A percentile compares a stretch with the other conserved stretches of the same genome.
Conservation (phyloP, 2,797 vertebrate species). For the Pipistrellus pygmaeus region DNA sequence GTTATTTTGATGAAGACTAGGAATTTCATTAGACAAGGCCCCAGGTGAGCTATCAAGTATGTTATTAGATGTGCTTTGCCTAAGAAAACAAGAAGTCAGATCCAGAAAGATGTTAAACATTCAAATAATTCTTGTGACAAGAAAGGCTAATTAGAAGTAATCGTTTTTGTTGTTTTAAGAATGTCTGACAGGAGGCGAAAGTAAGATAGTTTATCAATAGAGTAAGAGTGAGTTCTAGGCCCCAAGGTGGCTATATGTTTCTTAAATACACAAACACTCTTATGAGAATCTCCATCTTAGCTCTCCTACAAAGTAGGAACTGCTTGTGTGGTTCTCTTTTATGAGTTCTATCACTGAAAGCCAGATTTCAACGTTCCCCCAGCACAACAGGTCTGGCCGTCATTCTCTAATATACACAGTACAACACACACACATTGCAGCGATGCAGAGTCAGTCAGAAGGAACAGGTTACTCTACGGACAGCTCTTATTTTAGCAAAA, state of each 20-base stretch:
- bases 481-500: slow-evolving; percentile 47
- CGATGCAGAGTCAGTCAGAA: background rate
- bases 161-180: slow-evolving; percentile 67
- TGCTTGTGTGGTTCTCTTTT: background rate
- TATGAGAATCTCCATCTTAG: background rate
- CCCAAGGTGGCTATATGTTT: background rate
- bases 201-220: slow-evolving; percentile 27
- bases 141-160: slow-evolving; percentile 73
- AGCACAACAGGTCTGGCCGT: background rate
- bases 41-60: slow-evolving; percentile 66
- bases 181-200: slow-evolving; percentile 65
- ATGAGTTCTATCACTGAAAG: background rate
- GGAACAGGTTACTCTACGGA: background rate
- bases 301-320: background rate
- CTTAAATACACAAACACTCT: background rate
- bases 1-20: slow-evolving; percentile 80
- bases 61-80: slow-evolving; percentile 71
- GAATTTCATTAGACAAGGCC: slow-evolving; percentile 78
- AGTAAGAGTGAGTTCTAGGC: slow-evolving; percentile 9
- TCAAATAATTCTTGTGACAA: slow-evolving; percentile 79
- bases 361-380: background rate
- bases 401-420: background rate
- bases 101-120: slow-evolving; percentile 64
- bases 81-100: slow-evolving; percentile 64
- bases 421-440: background rate